Evolutionary conservation across 2,888 invertebrate genomes (phyloP), one percentile per base, ranked within the genome.

Genomic region (Gymnosoma rotundatum): DNA sequence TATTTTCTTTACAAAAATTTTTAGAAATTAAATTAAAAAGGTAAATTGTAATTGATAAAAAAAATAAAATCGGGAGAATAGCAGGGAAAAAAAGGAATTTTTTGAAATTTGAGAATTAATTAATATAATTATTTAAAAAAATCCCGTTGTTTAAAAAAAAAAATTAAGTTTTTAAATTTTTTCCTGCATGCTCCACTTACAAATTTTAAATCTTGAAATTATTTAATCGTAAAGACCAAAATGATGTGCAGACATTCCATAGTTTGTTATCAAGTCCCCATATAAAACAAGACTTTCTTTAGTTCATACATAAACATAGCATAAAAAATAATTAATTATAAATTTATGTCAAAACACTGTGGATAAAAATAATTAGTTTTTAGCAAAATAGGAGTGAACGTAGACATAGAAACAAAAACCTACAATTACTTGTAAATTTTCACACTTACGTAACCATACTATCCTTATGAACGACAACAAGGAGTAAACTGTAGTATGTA

Each of bases 281-380:
- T 36, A 38, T 14, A 20, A 32, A 54, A 38, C 18, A 16, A 20
- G 6, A 2, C 14, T 54, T 52, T 48, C n/a, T 20, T 0, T 36
- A 48, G 38, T 12, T 50, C 58, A 72, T 64, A 64, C 45, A 20
- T 50, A 42, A 1, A 56, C 58, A 48, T 16, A 50, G 12, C 58
- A 52, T 1, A 14, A 66, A 66, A 50, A 84, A 84, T 84, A 84
- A 84, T 84, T 84, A 84, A 84, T 84, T 84, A 84, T 70, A 81
- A 84, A 81, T 81, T 81, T 81, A 61, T 74, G 84, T 84, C 84
- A 81, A 74, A 84, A 78, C 78, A 81, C 78, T 74, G 70, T 69
- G 21, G 16, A 42, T 66, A 84, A 32, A 78, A 66, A 66, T 81
- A 81, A 84, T 78, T 74, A 81, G 69, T 78, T 84, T 81, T 74